These are phyloP conservation scores for Trogon surrucura DNA, from an alignment of 2,113 vertebrate genomes.

Conservation along the genomic window DNA sequence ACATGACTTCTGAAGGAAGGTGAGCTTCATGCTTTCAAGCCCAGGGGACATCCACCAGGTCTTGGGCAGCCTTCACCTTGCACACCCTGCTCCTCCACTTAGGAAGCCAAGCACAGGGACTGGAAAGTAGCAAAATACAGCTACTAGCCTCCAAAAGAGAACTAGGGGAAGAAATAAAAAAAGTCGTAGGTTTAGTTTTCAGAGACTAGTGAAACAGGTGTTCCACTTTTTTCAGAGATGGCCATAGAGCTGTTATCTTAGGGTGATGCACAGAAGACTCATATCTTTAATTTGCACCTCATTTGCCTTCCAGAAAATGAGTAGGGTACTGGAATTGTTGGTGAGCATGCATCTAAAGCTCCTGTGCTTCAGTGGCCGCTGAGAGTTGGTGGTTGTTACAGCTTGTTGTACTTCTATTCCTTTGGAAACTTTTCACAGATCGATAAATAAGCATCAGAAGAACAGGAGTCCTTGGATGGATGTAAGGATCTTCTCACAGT, in stretches of 20 bases:
- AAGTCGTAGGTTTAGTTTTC: background rate
- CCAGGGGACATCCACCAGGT: no score
- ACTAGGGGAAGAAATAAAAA: background rate
- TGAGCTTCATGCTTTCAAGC: background rate
- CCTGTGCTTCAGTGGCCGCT: background rate
- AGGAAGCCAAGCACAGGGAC: background rate
- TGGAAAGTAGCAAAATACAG: background rate
- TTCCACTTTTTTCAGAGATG: background rate
- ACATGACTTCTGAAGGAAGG: background rate
- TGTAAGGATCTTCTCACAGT: background rate
- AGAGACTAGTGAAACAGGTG: background rate
- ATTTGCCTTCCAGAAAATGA: background rate
- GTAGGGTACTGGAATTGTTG: background rate
- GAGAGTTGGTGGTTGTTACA: background rate
- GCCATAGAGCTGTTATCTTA: background rate
- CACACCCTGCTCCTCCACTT: background rate
- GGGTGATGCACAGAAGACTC: background rate
- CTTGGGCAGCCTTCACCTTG: background rate
- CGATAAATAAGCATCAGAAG: background rate
- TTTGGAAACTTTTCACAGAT: background rate
- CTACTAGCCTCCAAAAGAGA: background rate
- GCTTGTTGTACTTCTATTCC: background rate
- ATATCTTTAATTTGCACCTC: background rate
- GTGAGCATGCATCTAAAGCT: background rate
- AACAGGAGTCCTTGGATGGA: background rate